Base-by-base conservation (phyloP, 2,113 vertebrate genomes). In the Telmatochromis sp. region DNA sequence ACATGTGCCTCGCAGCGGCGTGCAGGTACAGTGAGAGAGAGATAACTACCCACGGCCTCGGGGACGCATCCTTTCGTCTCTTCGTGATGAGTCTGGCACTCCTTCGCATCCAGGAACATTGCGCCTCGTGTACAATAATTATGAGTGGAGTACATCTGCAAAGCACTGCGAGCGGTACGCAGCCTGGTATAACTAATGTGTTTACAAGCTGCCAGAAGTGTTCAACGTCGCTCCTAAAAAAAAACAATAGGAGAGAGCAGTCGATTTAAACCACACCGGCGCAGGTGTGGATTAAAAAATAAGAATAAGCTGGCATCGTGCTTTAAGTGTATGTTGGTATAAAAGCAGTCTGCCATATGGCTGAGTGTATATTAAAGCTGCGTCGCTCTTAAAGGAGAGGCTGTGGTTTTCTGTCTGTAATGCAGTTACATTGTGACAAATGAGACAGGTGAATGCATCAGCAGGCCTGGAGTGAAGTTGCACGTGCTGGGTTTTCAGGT, bases 111-210 rank as follows among this genome's bases (percentile, higher is more conserved):
- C 89, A 86, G 86, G 68, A 87, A 87, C 83, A 87, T 82, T 89
- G 68, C 85, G 90, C 85, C 87, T 86, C 47, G 33, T 87, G 90
- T 68, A 53, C 90, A 88, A 87, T 89, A 90, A 93, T 95, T 90
- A 90, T 89, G 79, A 90, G 87, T 81, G 14, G 73, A 28, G 86
- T 82, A 54, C 87, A 93, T 89, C 89, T 89, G 91, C 82, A 91
- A 82, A 89, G 86, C 86, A 73, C 87, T 19, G 65, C 9, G 28
- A 89, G 85, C 86, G 17, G 57, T 31, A 89, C 88, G 53, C 88
- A 81, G 82, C 55, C 42, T 37, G 87, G 45, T 83, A 82, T 88
- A 91, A 92, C 90, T 91, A 88, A 93, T 89, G 86, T 91, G 87
- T 95, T 94, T 90, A 91, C 88, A 88, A 88, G 88, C 89, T 88